Conservation (phyloP, 2,797 vertebrate species). For the Bucorvus abyssinicus region DNA sequence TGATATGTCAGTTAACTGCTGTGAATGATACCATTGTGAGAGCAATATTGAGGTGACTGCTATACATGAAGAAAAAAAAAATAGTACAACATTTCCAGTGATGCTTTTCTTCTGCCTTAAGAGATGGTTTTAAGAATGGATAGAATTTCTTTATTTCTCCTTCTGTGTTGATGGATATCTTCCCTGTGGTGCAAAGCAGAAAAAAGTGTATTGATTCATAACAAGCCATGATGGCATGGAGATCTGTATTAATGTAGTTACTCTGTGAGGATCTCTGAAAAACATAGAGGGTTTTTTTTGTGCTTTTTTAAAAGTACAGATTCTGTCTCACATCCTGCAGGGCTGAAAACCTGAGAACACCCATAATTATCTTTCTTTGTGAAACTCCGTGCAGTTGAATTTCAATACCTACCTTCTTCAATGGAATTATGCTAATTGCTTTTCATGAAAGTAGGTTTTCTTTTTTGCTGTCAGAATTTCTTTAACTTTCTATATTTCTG, state of each 20-base stretch:
- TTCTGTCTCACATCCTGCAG: background rate
- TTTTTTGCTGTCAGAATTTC: conserved; percentile 50
- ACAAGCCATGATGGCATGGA: background rate
- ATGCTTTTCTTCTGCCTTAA: background rate
- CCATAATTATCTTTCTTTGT: conserved; percentile 10
- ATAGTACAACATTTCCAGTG: background rate
- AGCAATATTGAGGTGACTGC: background rate
- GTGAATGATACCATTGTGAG: background rate
- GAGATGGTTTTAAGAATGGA: background rate
- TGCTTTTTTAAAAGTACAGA: background rate
- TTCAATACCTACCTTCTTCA: conserved; percentile 42
- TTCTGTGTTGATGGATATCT: background rate
- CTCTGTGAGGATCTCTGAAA: background rate
- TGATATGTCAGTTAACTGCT: background rate
- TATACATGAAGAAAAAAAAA: background rate
- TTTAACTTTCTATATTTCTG: conserved; percentile 38
- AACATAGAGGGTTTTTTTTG: background rate
- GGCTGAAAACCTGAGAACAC: background rate
- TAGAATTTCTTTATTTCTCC: background rate
- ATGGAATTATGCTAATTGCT: conserved; percentile 50
- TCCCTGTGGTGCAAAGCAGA: background rate
- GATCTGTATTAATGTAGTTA: background rate
- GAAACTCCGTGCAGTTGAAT: conserved; percentile 4
- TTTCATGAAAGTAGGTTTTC: conserved; percentile 47
- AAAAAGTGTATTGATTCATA: background rate